Conservation (phyloP, 1,140 invertebrate species). For the Paralvinella palmiformis region DNA sequence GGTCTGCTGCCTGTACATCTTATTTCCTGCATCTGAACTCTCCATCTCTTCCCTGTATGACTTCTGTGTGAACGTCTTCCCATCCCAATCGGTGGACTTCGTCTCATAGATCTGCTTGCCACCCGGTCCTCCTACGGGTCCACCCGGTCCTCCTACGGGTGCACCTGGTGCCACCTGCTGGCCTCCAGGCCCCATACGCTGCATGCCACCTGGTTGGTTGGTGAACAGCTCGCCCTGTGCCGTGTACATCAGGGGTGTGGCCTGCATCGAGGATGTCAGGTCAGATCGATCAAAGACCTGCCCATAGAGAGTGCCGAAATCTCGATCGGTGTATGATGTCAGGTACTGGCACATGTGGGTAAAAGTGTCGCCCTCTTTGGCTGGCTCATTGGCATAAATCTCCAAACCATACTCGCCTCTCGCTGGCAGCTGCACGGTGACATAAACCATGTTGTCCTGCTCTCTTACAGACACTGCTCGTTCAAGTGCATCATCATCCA, state of each 20-base stretch:
- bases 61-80: constrained; percentile 9
- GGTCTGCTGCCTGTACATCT: neutral
- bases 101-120: constrained; percentile 10
- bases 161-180: neutral
- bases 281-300: constrained; percentile 21
- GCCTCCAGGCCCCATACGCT: neutral
- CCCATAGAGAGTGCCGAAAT: constrained; percentile 17
- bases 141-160: neutral
- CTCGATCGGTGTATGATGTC: constrained; percentile 15
- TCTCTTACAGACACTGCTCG: constrained; percentile 11
- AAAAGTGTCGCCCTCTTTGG: constrained; percentile 41
- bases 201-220: neutral
- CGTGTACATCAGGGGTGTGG: constrained; percentile 1
- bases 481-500: constrained; percentile 16
- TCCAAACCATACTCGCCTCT: constrained; percentile 50
- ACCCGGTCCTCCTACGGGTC: neutral
- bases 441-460: constrained; percentile 14
- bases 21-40: neutral
- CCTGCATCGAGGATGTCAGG: constrained; percentile 14
- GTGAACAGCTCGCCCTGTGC: neutral
- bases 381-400: constrained; percentile 49
- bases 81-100: constrained; percentile 3
- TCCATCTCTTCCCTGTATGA: constrained; percentile 8
- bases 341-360: constrained; percentile 48
- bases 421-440: constrained; percentile 27